Evolutionary conservation across 2,888 invertebrate species (phyloP), one percentile per base, ranked within the genome.

Genomic region (Drosophila villosipedis): DNA sequence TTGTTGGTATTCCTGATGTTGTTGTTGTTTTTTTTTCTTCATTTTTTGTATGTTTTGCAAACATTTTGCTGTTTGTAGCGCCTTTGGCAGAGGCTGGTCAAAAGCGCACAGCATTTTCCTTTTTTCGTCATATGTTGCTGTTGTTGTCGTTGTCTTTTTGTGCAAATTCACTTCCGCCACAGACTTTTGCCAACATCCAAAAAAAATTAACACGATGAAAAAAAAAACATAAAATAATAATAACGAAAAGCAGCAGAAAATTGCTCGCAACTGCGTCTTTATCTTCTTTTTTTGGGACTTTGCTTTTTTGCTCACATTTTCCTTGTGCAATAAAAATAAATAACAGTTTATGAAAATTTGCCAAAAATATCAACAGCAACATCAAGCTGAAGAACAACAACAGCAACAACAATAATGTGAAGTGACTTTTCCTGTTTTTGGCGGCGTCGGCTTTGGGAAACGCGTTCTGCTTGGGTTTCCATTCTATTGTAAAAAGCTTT

Each of bases 341-440:
- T 87, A 87, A 84, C 80, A 87, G 90, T 90, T 87, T 87, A 89
- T 90, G 91, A 89, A 88, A 87, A 90, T 88, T 88, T 88, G 87
- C 89, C 87, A 87, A 87, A 89, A 89, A 90, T 89, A 89, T 83
- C 81, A 87, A 78, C 83, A 83, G 67, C 62, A 66, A 59, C 68
- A 80, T 65, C 65, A 67, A 70, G 57, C 60, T 33, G 50, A 72
- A 43, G 39, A 66, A 25, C 52, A 58, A 54, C 81, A 84, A 77
- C 77, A 83, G 57, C 57, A 57, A 47, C 55, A 61, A 37, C 53
- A 69, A 50, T 39, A 55, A 67, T 69, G 35, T 80, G 80, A 74
- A 84, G 88, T 87, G 87, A 89, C 85, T 85, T 85, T 89, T 85
- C 84, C 84, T 89, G 84, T 84, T 82, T 78, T 86, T 69, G 81